phyloP scores from a whole-genome alignment of 1,140 invertebrate species.

The Aethina tumida region DNA sequence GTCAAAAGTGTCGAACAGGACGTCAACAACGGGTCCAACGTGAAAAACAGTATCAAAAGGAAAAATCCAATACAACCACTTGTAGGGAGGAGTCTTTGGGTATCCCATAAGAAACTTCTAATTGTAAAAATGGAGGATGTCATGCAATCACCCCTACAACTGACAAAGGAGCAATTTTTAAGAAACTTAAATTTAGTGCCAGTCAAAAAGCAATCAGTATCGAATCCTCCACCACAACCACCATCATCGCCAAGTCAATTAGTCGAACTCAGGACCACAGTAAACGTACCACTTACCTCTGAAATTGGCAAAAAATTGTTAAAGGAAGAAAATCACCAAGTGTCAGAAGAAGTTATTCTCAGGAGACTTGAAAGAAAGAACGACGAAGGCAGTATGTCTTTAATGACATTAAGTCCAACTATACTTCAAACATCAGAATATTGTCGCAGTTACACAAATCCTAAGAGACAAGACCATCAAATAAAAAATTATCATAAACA shows the following conservation, averaged over 20 bases:
- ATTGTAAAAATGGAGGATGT: no score
- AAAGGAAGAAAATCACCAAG: constrained; percentile 16
- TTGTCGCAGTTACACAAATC: constrained; percentile 18
- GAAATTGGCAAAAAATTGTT: constrained; percentile 19
- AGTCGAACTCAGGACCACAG: constrained; percentile 10
- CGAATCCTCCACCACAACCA: constrained; percentile 2
- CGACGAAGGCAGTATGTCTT: no score
- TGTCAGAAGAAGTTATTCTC: constrained; percentile 14
- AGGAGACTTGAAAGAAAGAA: constrained; percentile 16
- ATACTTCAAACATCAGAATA: constrained; percentile 10
- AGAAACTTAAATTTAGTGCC: constrained; percentile 9
- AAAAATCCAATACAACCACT: no score
- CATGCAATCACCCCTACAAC: constrained; percentile 5
- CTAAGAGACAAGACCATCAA: constrained; percentile 20
- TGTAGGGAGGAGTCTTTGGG: no score
- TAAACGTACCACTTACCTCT: constrained; percentile 22
- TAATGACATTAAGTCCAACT: no score
- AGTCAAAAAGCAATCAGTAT: constrained; percentile 3
- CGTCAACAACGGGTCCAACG: constrained; percentile 9
- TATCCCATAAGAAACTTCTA: no score
- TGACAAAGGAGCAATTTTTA: constrained; percentile 17
- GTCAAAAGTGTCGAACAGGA: constrained; percentile 8
- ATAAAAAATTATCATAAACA: constrained; percentile 5
- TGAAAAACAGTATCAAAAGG: not conserved
- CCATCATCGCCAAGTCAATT: not conserved